Evolutionary conservation across 2,888 invertebrate genomes (phyloP), one percentile per base, ranked within the genome.

Genomic region (Dynastes maya): DNA sequence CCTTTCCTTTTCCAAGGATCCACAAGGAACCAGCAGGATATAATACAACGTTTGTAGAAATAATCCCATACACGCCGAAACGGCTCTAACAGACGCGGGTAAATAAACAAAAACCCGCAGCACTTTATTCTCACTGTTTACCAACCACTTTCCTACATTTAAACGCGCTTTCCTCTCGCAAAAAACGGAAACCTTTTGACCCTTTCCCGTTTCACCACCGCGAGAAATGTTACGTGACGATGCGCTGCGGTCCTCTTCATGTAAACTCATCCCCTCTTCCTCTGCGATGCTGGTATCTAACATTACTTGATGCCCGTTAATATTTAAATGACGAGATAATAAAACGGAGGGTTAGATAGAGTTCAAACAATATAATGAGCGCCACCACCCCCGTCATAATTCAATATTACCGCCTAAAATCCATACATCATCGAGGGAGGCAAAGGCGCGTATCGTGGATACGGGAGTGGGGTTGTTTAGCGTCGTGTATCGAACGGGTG

Each of bases 71-170:
- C 49, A 51, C 55, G 22, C 55, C 6, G 22, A 16, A 22, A 4
- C 55, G 16, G 22, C 5, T 2, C 9, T 58, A 58, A 51, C 61
- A 22, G 53, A 8, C 2, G 5, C 40, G 37, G 37, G 72, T 61
- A 72, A 72, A 72, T 72, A 72, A 58, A 72, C 58, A 58, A 72
- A 70, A 58, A 58, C 55, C 55, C 5, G 37, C 58, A 11, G 72
- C 40, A 72, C 72, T 72, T 72, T 58, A 72, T 58, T 72, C 72
- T 72, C 8, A 58, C 40, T 72, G 45, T 72, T 72, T 72, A 55
- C 72, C 37, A 61, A 72, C 72, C 72, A 71, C 71, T 71, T 71
- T 71, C n/a, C 55, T 51, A 32, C 71, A 13, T 72, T 72, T 40
- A 40, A 72, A 58, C 51, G 40, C 40, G 22, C 22, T 58, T 16